These are phyloP conservation scores for Hirtodrosophila alboralis DNA, from an alignment of 2,888 invertebrate species.

Conservation along the genomic window DNA sequence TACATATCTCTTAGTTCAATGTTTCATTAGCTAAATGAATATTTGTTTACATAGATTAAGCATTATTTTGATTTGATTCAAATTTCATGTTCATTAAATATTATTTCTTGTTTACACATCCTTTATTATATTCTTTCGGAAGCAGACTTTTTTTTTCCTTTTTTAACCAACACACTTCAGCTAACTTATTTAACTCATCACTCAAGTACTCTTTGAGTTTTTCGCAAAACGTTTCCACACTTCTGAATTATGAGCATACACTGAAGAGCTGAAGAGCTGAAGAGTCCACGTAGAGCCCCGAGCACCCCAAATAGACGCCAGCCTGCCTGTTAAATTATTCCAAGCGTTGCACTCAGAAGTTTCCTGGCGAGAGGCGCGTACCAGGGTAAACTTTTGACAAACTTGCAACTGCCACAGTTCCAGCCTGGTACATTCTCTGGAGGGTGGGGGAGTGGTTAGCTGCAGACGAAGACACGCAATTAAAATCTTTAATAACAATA, in stretches of 20 bases:
- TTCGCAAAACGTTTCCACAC: constrained; percentile 60
- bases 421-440: constrained; percentile 8
- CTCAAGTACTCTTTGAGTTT: constrained; percentile 64
- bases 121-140: constrained; percentile 3
- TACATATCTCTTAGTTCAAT: neutral
- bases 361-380: constrained; percentile 30
- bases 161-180: constrained; percentile 16
- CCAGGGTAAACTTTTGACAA: constrained; percentile 35
- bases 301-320: constrained; percentile 33
- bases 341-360: constrained; percentile 54
- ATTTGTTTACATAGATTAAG: too few relatives aligned
- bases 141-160: constrained; percentile 4
- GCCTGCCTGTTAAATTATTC: constrained; percentile 62
- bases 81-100: neutral
- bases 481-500: constrained; percentile 29
- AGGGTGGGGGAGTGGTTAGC: neutral
- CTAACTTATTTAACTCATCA: constrained; percentile 62
- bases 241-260: constrained; percentile 62
- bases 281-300: constrained; percentile 36
- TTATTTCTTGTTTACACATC: neutral
- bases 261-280: constrained; percentile 21
- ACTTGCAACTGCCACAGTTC: constrained; percentile 34
- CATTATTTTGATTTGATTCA: neutral
- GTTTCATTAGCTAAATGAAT: neutral
- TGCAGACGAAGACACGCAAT: constrained; percentile 31